These are phyloP conservation scores for Strigamia crassipes DNA, from an alignment of 2,888 invertebrate genomes.

Conservation along the genomic window DNA sequence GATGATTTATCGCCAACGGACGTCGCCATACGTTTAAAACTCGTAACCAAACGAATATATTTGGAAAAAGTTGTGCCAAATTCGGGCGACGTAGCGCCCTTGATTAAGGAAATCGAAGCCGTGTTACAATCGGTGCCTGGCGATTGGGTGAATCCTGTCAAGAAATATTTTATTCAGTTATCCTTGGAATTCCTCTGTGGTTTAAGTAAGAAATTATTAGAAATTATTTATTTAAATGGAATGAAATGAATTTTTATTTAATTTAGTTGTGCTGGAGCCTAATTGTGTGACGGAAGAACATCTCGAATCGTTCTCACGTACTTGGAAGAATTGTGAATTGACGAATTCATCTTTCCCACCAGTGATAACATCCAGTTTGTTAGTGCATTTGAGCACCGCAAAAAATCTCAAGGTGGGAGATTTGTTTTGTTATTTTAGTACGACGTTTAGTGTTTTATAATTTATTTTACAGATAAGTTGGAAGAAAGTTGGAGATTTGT, in stretches of 20 bases:
- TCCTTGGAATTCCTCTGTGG: neutral
- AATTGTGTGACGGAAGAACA: neutral
- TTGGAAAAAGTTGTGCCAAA: neutral
- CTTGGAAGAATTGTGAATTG: neutral
- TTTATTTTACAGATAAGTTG: neutral
- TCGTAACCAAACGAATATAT: neutral
- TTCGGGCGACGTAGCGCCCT: neutral
- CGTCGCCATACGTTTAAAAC: neutral
- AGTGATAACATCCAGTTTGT: neutral
- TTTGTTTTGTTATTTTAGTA: neutral
- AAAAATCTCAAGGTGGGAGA: neutral
- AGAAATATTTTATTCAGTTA: slow-evolving; percentile 27
- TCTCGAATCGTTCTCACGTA: neutral
- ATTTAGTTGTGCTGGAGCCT: neutral
- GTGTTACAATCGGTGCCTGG: neutral
- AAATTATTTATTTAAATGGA: neutral
- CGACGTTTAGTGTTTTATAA: neutral
- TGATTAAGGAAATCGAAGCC: neutral
- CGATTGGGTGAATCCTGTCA: neutral
- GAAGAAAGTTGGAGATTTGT: neutral
- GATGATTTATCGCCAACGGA: neutral
- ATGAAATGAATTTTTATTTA: neutral
- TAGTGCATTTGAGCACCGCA: neutral
- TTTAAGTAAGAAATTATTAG: neutral
- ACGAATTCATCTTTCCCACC: neutral